A percentile compares a stretch with the other conserved stretches of the same genome.
Conservation (phyloP, 37 sponge, comb jelly and placozoan species). For the Amphimedon queenslandica region DNA sequence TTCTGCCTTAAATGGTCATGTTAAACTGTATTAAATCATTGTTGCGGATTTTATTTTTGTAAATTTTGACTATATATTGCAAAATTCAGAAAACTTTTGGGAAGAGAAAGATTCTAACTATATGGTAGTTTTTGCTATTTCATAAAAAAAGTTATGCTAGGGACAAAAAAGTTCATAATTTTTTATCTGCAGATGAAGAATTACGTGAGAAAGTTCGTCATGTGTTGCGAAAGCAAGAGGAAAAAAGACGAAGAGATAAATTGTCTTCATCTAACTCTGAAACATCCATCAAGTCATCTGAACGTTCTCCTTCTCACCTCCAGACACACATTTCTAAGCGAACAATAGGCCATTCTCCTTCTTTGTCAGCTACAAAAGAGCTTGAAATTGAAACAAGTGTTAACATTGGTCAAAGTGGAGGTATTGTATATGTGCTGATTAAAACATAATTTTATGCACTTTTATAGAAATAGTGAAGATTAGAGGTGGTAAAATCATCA, state of each 20-base stretch:
- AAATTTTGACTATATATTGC: no score
- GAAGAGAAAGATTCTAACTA: no score
- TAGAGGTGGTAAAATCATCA: not conserved
- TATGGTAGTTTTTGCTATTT: no score
- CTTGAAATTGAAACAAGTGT: conserved; percentile 16
- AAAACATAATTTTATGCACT: not conserved
- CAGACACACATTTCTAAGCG: not conserved
- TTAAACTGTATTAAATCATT: no score
- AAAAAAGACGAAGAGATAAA: not conserved
- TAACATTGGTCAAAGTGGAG: not conserved
- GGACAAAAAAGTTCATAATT: no score
- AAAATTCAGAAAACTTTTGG: no score
- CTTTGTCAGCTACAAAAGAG: not conserved
- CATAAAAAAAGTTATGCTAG: no score
- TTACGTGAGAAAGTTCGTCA: conserved; percentile 16
- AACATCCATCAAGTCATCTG: not conserved
- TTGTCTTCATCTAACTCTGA: not conserved
- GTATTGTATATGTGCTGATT: not conserved
- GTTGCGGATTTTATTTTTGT: no score
- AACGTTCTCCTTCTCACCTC: no score
- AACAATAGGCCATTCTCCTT: not conserved
- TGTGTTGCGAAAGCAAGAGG: conserved; percentile 34
- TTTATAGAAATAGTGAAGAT: not conserved
- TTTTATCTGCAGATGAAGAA: conserved; percentile 44
- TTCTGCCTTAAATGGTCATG: no score